Evolutionary conservation across 2,113 vertebrate species (phyloP).

Genomic region (Sisor rabdophorus): DNA sequence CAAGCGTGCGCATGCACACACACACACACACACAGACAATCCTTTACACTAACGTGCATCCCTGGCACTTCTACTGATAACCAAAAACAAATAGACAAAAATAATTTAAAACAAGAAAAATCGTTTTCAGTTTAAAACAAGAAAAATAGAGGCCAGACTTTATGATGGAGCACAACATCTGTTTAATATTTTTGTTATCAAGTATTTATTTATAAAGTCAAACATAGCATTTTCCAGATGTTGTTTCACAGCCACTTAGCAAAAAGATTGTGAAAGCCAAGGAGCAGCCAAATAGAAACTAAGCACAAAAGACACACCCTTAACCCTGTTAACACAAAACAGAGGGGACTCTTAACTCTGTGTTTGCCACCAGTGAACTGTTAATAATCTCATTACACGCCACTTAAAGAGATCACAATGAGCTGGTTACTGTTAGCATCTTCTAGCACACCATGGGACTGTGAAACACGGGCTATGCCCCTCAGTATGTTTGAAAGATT

Average conservation of each 20-base stretch:
- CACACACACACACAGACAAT: slow-evolving; percentile 26
- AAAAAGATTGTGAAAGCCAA: slow-evolving; percentile 18
- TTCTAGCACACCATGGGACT: slow-evolving; percentile 15
- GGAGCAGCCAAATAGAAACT: slow-evolving; percentile 16
- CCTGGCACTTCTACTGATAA: background rate
- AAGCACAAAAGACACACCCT: slow-evolving; percentile 3
- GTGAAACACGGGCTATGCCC: slow-evolving; percentile 62
- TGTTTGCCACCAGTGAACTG: slow-evolving; percentile 43
- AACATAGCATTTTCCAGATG: slow-evolving; percentile 18
- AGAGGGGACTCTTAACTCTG: slow-evolving; percentile 41
- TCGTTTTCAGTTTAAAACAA: background rate
- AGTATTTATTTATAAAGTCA: slow-evolving; percentile 15
- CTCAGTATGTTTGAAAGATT: slow-evolving; percentile 74
- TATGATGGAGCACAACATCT: background rate
- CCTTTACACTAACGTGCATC: background rate
- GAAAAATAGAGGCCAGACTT: background rate
- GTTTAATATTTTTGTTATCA: slow-evolving; percentile 3
- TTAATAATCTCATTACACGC: slow-evolving; percentile 44
- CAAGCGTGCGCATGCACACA: background rate
- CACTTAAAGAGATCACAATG: slow-evolving; percentile 38
- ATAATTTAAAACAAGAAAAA: no score
- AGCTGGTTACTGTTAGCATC: slow-evolving; percentile 22
- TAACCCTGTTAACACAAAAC: slow-evolving; percentile 43
- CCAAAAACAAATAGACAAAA: background rate
- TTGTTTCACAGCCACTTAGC: background rate